Evolutionary conservation across 1,140 invertebrate genomes (phyloP), one percentile per base, ranked within the genome.

Genomic region (Aporrectodea caliginosa): DNA sequence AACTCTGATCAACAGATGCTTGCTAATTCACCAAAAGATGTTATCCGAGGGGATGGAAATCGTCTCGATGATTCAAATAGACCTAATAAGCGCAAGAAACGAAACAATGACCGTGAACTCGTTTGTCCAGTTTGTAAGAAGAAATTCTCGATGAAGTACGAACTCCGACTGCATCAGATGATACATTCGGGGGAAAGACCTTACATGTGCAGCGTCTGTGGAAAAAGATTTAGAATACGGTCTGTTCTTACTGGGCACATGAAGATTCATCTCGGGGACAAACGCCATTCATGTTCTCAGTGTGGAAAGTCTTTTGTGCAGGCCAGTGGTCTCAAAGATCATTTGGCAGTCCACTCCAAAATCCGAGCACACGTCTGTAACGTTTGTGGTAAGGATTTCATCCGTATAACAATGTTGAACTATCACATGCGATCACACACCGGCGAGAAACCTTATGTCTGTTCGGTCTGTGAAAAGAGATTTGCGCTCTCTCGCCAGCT

Each of bases 401-500:
- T 96, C 85, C 89, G 94, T 80, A 94, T 94, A 0, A 95, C 86
- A 0, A 71, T 88, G 32, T 78, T 88, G 33, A 84, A 85, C 68
- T 79, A 86, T 73, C 87, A 88, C 74, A 85, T 85, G 80, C 80
- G 85, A 14, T 84, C 85, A 22, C 87, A 88, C 80, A 88, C 87
- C 77, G 85, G 96, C 76, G 95, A 98, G 89, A 97, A 98, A 86
- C 97, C 96, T 0, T 95, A 98, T 86, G 93, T 95, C 0, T 98
- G 96, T 86, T 93, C 96, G 90, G 94, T 97, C 0, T 98, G 96
- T 89, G 94, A 94, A 0, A 91, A 91, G 78, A 95, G 95, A 29
- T 98, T 98, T 90, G 96, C 94, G 81, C 98, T 96, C 14, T 96
- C 95, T 0, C 95, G 94, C 81, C 99, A 99, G 88, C 70, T 72